These are phyloP conservation scores for Gallinago stenura DNA, from an alignment of 2,797 vertebrate genomes.

Conservation along the genomic window DNA sequence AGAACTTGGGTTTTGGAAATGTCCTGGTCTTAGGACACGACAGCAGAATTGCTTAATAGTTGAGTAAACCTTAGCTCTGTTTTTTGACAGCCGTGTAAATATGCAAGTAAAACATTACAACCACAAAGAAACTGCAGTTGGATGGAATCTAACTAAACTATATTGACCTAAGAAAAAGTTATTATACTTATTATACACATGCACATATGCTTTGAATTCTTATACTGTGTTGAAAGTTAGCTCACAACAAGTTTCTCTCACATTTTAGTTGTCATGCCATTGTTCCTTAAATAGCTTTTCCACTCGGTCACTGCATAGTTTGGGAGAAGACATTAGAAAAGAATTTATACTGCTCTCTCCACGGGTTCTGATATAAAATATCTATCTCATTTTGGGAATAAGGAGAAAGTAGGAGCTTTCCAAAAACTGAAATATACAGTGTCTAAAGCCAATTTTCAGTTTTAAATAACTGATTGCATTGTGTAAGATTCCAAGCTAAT, in stretches of 20 bases:
- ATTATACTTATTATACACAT: neutral
- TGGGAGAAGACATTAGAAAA: neutral
- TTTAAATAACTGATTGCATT: neutral
- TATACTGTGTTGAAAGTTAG: neutral
- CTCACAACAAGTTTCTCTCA: neutral
- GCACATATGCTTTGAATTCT: neutral
- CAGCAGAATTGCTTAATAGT: neutral
- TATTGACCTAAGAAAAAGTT: neutral
- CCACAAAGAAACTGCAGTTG: neutral
- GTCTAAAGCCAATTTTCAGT: slow-evolving; percentile 4
- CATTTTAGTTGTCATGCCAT: neutral
- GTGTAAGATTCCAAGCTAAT: neutral
- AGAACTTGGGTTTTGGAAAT: neutral
- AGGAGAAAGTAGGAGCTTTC: neutral
- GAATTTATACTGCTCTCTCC: neutral
- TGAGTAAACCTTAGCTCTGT: neutral
- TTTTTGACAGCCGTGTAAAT: neutral
- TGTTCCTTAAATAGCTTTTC: slow-evolving; percentile 26
- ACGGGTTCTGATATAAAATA: neutral
- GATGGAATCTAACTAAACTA: neutral
- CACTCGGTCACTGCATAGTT: neutral
- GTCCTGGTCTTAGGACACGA: neutral
- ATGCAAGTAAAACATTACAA: neutral
- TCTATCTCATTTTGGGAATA: neutral
- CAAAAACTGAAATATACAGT: neutral